Percentiles rank a stretch among this genome's conserved stretches.
These are phyloP conservation scores for Trissolcus basalis DNA, from an alignment of 1,140 invertebrate species.

Conservation along the genomic window DNA sequence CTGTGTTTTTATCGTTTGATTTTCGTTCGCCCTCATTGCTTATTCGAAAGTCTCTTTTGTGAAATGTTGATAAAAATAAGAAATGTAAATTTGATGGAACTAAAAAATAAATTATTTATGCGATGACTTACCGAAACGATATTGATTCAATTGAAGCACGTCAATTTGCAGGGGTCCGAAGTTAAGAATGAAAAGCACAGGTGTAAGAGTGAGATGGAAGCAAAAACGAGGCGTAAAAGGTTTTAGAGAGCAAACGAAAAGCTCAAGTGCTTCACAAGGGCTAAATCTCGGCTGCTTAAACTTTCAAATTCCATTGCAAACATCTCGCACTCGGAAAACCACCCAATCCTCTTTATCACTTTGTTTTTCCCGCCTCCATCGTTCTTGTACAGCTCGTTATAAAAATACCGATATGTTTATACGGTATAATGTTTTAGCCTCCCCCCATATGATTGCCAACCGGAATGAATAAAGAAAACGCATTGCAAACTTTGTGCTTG, in stretches of 20 bases:
- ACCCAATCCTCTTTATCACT: slow-evolving; percentile 47
- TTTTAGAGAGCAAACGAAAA: slow-evolving; percentile 58
- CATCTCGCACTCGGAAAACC: slow-evolving; percentile 49
- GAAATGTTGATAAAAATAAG: too few relatives aligned
- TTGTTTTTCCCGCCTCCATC: slow-evolving; percentile 40
- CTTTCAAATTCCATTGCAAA: slow-evolving; percentile 59
- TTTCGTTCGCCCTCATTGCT: too few relatives aligned
- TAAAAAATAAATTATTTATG: slow-evolving; percentile 48
- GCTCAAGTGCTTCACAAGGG: slow-evolving; percentile 57
- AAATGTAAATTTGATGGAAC: neutral
- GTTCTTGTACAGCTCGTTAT: slow-evolving; percentile 22
- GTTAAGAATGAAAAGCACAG: slow-evolving; percentile 44
- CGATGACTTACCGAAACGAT: slow-evolving; percentile 15
- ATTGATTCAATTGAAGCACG: slow-evolving; percentile 54
- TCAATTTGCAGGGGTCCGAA: slow-evolving; percentile 22
- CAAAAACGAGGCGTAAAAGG: slow-evolving; percentile 54
- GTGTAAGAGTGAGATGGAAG: slow-evolving; percentile 39
- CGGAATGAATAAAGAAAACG: too few relatives aligned
- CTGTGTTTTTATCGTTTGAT: too few relatives aligned
- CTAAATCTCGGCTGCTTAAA: slow-evolving; percentile 56
- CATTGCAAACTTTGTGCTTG: too few relatives aligned
- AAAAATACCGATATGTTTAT: slow-evolving; percentile 40
- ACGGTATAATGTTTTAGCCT: too few relatives aligned
- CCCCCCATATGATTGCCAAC: too few relatives aligned
- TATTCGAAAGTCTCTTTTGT: too few relatives aligned